phyloP scores from a whole-genome alignment of 1,140 invertebrate species.

The Drosophila nigromelanica region DNA sequence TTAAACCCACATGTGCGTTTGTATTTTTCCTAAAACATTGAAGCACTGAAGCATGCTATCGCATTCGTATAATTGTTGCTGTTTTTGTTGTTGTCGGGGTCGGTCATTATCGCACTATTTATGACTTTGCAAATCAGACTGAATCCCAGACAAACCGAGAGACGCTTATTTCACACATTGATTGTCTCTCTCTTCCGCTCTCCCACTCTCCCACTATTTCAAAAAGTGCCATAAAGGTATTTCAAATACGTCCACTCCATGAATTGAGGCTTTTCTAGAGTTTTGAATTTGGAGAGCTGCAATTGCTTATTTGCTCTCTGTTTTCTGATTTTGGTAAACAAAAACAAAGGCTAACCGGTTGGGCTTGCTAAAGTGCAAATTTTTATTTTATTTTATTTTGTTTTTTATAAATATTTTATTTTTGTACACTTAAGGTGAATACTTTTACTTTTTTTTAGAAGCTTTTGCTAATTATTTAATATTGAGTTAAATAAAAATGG shows the following conservation, averaged over 20 bases:
- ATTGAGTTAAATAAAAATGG: neutral
- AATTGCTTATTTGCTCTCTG: conserved; percentile 10
- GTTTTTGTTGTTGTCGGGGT: conserved; percentile 15
- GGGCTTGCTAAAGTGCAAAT: conserved; percentile 13
- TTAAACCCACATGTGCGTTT: neutral
- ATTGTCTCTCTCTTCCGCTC: neutral
- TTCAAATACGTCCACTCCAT: conserved; percentile 1
- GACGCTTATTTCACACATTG: neutral
- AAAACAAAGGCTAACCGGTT: conserved; percentile 64
- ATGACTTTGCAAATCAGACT: conserved; percentile 14
- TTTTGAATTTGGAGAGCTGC: neutral
- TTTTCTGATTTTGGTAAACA: conserved; percentile 63
- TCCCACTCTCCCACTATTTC: neutral
- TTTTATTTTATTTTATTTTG: conserved; percentile 14
- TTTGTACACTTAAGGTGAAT: conserved; percentile 31
- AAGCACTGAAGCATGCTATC: conserved; percentile 36
- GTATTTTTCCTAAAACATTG: too few species aligned
- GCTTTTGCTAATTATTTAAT: conserved; percentile 36
- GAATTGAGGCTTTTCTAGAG: neutral
- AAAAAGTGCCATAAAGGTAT: conserved; percentile 12
- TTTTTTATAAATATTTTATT: conserved; percentile 5
- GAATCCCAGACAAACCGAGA: conserved; percentile 20
- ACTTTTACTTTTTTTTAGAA: conserved; percentile 26
- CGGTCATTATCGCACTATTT: conserved; percentile 38
- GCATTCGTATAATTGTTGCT: conserved; percentile 13